These are phyloP conservation scores for Calycopis cecrops DNA, from an alignment of 1,140 invertebrate species.

Conservation along the genomic window DNA sequence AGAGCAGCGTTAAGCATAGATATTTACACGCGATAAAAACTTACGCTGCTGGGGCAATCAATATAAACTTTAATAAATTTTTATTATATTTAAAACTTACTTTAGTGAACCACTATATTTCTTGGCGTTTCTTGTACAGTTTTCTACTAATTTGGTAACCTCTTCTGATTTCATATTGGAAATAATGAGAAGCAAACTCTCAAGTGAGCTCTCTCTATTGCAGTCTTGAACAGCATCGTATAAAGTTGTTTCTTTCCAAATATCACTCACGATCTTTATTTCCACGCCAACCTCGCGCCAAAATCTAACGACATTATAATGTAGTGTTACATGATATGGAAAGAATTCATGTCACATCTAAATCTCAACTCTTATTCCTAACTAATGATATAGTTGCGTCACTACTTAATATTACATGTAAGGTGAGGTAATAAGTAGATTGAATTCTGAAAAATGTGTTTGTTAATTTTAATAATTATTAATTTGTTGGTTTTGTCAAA, in stretches of 20 bases:
- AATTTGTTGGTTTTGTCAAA: too few species aligned
- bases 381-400: too few species aligned
- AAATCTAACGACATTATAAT: background rate
- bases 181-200: background rate
- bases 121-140: background rate
- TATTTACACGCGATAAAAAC: too few species aligned
- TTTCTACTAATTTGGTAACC: background rate
- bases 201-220: background rate
- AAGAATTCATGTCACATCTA: background rate
- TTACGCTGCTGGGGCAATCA: too few species aligned
- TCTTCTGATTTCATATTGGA: background rate
- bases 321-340: too few species aligned
- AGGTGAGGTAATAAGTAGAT: too few species aligned
- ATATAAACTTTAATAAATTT: too few species aligned
- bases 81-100: background rate
- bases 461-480: too few species aligned
- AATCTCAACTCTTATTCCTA: background rate
- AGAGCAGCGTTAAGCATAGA: too few species aligned
- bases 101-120: background rate
- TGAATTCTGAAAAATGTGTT: too few species aligned
- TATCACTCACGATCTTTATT: background rate
- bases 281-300: background rate
- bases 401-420: too few species aligned
- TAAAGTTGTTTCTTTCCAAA: background rate
- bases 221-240: background rate